Base-by-base conservation (phyloP, 2,113 vertebrate genomes). In the Oreochromis niloticus region DNA sequence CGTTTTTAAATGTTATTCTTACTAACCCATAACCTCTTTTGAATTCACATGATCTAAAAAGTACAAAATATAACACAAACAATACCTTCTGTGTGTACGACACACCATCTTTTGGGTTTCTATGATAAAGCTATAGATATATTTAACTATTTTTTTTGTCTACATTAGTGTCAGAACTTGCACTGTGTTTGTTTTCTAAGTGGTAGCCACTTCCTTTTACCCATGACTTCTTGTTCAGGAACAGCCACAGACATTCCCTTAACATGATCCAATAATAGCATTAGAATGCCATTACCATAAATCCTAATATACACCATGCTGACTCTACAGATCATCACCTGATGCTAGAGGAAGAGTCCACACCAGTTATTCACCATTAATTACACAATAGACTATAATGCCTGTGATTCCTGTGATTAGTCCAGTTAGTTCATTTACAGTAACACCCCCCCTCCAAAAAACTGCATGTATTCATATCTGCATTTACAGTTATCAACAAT, bases 171-270 rank as follows among this genome's bases (percentile, higher is more conserved):
- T 9, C 24, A 48, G 24, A 75, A 27, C 48, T 48, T 75, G 6
- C 14, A 48, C 43, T 32, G 24, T 48, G 14, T 78, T 30, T 50
- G 43, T 30, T 36, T 48, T 41, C 32, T 6, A n/a, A 36, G 27
- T 36, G 6, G 71, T 17, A 7, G 7, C 17, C 24, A 83, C 46
- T 90, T 91, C 80, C 73, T 83, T 46, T 81, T 3, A 5, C 12
- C 3, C 19, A 2, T 50, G 17, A 93, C 80, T 92, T 90, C 87
- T 85, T 79, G 17, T 63, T 88, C 39, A 43, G 52, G 27, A 55
- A 63, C 2, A 87, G 30, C 85, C 88, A 16, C 81, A 87, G 83
- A 93, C 46, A 82, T 93, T 87, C 87, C 91, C 34, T 16, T 54
- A n/a, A 81, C 32, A 54, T 59, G 22, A 46, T 41, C 50, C 16